phyloP scores from a whole-genome alignment of 2,888 invertebrate species.

The Thera britannica region DNA sequence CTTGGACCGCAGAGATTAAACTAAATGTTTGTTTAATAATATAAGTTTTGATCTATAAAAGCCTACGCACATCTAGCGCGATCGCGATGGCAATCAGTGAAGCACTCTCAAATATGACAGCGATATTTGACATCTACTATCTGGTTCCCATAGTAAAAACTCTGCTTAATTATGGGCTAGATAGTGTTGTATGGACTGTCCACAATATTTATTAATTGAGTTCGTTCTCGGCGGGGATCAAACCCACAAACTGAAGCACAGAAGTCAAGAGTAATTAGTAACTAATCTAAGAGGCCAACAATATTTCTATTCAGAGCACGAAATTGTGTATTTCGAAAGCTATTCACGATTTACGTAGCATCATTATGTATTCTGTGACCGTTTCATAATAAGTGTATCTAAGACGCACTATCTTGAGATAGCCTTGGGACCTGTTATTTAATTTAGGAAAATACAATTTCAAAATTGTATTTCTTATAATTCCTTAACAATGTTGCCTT shows the following conservation, averaged over 20 bases:
- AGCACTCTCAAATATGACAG: too few relatives aligned
- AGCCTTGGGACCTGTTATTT: neutral
- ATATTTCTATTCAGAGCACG: neutral
- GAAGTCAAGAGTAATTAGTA: too few relatives aligned
- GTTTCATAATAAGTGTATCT: neutral
- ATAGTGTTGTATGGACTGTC: too few relatives aligned
- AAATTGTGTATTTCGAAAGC: neutral
- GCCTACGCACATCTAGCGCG: too few relatives aligned
- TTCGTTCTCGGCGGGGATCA: too few relatives aligned
- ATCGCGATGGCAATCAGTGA: too few relatives aligned
- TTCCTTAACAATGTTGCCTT: neutral
- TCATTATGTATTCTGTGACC: neutral
- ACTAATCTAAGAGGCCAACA: neutral
- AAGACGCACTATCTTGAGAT: neutral
- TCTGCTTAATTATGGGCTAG: too few relatives aligned
- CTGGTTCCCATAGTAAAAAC: too few relatives aligned
- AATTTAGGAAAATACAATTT: neutral
- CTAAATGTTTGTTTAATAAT: constrained; percentile 15
- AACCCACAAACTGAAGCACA: too few relatives aligned
- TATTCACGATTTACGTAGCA: neutral
- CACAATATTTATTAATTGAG: too few relatives aligned
- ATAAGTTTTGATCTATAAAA: neutral
- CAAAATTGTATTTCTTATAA: neutral
- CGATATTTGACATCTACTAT: too few relatives aligned
- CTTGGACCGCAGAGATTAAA: constrained; percentile 39